Conservation (phyloP, 2,113 vertebrate genomes). For the Cyanoliseus patagonus region DNA sequence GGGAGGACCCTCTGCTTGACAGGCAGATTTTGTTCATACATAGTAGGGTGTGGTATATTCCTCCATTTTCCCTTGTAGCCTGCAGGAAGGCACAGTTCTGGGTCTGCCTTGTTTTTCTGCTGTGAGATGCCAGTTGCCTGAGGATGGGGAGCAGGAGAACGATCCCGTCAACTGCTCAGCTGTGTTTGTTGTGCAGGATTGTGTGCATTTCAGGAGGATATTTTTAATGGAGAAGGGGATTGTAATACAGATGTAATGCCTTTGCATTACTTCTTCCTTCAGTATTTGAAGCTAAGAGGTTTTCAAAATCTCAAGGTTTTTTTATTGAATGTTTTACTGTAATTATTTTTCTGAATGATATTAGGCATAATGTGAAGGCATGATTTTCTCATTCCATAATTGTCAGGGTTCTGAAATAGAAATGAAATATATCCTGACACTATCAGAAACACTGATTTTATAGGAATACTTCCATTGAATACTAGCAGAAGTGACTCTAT, state of each 20-base stretch:
- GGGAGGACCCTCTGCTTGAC: background rate
- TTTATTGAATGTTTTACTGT: slow-evolving; percentile 1
- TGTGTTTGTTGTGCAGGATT: background rate
- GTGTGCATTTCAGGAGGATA: background rate
- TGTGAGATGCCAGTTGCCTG: background rate
- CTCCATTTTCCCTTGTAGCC: background rate
- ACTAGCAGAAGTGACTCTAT: background rate
- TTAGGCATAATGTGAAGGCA: background rate
- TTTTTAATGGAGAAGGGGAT: background rate
- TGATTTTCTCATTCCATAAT: background rate
- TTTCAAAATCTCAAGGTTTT: background rate
- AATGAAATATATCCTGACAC: background rate
- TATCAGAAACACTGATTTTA: background rate
- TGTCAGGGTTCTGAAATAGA: background rate
- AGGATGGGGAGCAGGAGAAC: background rate
- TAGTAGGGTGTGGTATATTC: background rate
- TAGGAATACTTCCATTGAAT: background rate
- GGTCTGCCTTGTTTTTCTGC: background rate
- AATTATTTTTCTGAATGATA: background rate
- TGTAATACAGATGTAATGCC: background rate
- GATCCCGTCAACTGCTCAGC: background rate
- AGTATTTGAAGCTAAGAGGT: background rate
- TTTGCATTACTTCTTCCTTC: background rate
- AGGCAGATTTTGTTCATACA: background rate
- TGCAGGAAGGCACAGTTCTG: background rate